Percentiles rank a stretch among this genome's conserved stretches.
These are phyloP conservation scores for Magallana gigas DNA, from an alignment of 1,140 invertebrate genomes.

Conservation along the genomic window DNA sequence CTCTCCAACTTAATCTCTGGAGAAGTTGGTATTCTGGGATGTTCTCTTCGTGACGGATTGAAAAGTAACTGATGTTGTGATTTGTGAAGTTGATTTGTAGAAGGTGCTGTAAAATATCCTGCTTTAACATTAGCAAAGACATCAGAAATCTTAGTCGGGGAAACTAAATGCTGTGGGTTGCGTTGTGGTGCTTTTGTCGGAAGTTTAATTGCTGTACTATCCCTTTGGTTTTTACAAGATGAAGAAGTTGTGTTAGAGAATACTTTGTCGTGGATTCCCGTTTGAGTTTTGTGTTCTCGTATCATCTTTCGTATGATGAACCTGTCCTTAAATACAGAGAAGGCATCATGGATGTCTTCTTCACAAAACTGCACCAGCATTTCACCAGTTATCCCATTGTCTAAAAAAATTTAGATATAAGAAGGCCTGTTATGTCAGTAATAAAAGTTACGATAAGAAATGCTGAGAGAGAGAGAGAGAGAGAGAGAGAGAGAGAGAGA, in stretches of 20 bases:
- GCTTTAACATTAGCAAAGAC: not conserved
- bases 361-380: conserved; percentile 66
- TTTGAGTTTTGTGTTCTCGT: conserved; percentile 52
- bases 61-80: not conserved
- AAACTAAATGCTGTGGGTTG: not conserved
- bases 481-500: conserved; percentile 2
- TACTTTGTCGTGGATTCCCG: not conserved
- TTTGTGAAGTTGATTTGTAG: not conserved
- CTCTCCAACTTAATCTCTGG: conserved; percentile 9
- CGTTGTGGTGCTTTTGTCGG: too few relatives aligned
- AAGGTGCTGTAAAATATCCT: not conserved
- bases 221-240: not conserved
- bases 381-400: conserved; percentile 61
- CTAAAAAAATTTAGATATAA: conserved; percentile 48
- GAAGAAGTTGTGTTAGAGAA: not conserved
- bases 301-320: conserved; percentile 62
- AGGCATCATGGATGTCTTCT: conserved; percentile 64
- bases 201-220: not conserved
- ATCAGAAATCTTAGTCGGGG: not conserved
- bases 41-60: not conserved
- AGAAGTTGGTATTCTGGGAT: not conserved
- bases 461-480: not conserved
- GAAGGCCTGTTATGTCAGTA: not conserved
- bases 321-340: conserved; percentile 64
- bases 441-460: not conserved